phyloP scores from a whole-genome alignment of 2,797 vertebrate species.

The Gastrophryne carolinensis region DNA sequence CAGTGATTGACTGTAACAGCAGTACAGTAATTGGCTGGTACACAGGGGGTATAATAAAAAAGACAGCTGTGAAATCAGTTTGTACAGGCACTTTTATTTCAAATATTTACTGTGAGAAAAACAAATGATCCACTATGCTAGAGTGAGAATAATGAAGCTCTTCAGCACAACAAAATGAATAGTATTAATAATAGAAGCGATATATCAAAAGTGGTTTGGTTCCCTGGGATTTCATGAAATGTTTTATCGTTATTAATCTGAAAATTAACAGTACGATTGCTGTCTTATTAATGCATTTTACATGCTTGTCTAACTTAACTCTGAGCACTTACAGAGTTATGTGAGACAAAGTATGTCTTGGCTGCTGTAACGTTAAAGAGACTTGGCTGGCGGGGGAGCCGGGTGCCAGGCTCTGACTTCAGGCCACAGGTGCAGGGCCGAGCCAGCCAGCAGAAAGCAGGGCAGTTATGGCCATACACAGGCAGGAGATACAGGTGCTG shows the following conservation, averaged over 20 bases:
- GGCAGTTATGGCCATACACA: background rate
- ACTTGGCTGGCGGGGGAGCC: background rate
- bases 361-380: background rate
- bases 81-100: slow-evolving; percentile 56
- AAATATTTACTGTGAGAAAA: slow-evolving; percentile 63
- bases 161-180: background rate
- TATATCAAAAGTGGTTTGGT: background rate
- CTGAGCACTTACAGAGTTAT: background rate
- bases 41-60: slow-evolving; percentile 52
- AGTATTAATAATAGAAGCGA: background rate
- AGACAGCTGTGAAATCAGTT: slow-evolving; percentile 57
- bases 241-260: background rate
- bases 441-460: background rate
- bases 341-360: background rate
- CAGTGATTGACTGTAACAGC: slow-evolving; percentile 64
- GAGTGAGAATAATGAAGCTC: slow-evolving; percentile 54
- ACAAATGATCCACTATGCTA: slow-evolving; percentile 55
- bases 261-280: background rate
- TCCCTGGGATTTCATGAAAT: background rate
- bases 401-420: background rate
- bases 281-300: background rate
- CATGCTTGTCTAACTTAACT: background rate
- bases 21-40: slow-evolving; percentile 56
- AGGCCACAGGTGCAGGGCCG: background rate
- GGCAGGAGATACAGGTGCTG: background rate